These are phyloP conservation scores for Rhimphoctona megacephalus DNA, from an alignment of 2,888 invertebrate species.

Conservation along the genomic window DNA sequence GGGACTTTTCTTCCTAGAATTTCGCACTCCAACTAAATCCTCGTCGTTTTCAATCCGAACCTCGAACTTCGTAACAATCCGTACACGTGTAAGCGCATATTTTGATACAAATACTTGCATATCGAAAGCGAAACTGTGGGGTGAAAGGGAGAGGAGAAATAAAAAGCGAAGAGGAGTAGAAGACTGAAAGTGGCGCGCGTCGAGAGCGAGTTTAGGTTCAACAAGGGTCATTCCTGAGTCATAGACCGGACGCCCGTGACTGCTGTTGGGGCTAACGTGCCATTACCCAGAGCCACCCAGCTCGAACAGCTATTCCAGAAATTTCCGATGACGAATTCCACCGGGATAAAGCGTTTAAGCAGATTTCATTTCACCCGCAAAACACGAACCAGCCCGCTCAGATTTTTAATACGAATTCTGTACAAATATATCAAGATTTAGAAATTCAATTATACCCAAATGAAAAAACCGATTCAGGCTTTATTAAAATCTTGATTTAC, in stretches of 20 bases:
- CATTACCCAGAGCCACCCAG: constrained; percentile 44
- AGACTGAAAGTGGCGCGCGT: constrained; percentile 68
- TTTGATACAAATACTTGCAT: constrained; percentile 18
- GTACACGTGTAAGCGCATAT: not conserved
- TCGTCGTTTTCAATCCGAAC: too few species aligned
- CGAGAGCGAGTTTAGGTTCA: constrained; percentile 76
- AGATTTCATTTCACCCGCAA: constrained; percentile 18
- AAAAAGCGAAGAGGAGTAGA: constrained; percentile 39
- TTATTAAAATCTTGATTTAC: too few species aligned
- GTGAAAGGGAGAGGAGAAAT: constrained; percentile 57
- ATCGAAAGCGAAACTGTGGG: constrained; percentile 13
- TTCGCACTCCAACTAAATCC: not conserved
- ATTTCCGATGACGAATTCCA: constrained; percentile 82
- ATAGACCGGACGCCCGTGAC: constrained; percentile 80
- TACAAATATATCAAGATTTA: not conserved
- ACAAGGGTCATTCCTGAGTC: constrained; percentile 83
- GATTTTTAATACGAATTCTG: not conserved
- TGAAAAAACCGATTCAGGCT: too few species aligned
- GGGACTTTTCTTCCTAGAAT: not conserved
- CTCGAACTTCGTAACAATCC: not conserved
- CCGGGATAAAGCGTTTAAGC: constrained; percentile 55
- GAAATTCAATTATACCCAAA: too few species aligned
- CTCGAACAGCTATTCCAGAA: constrained; percentile 75
- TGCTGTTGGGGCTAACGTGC: constrained; percentile 61
- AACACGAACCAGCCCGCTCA: not conserved